Conservation (phyloP, 2,888 invertebrate species). For the Nephrotoma appendiculata region DNA sequence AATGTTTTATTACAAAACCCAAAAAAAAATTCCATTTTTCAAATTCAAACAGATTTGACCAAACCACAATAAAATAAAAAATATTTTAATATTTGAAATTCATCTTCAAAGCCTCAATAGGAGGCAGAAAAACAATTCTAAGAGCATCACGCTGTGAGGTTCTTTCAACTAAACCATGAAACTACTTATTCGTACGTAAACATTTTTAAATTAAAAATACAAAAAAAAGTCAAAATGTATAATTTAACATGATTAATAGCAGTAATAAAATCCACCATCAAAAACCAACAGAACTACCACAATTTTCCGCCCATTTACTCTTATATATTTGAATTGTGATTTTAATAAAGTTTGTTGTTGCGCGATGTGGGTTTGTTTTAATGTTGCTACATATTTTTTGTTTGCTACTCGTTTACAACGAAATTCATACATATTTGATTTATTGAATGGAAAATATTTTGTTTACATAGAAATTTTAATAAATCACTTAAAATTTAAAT, state of each 20-base stretch:
- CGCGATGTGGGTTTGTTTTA: neutral
- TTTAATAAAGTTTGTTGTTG: neutral
- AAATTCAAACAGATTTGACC: too few relatives aligned
- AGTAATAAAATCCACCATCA: neutral
- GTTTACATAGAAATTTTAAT: neutral
- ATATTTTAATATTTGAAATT: too few relatives aligned
- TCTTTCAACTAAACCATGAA: neutral
- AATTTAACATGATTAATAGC: neutral
- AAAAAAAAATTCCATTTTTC: too few relatives aligned
- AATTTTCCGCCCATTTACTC: neutral
- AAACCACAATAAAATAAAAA: too few relatives aligned
- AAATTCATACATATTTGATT: neutral
- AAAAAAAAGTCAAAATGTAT: neutral
- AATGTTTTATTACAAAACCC: too few relatives aligned
- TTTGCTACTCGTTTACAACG: neutral
- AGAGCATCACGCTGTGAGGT: neutral
- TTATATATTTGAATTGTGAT: neutral
- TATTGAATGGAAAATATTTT: neutral
- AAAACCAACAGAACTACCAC: neutral
- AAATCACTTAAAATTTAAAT: neutral
- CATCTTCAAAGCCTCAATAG: neutral
- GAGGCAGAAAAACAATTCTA: neutral
- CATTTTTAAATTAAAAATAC: neutral
- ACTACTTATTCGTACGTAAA: neutral
- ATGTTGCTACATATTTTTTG: neutral